Percentiles rank a stretch among this genome's conserved stretches.
These are phyloP conservation scores for Kryphioiulus occultus DNA, from an alignment of 2,888 invertebrate genomes.

Conservation along the genomic window DNA sequence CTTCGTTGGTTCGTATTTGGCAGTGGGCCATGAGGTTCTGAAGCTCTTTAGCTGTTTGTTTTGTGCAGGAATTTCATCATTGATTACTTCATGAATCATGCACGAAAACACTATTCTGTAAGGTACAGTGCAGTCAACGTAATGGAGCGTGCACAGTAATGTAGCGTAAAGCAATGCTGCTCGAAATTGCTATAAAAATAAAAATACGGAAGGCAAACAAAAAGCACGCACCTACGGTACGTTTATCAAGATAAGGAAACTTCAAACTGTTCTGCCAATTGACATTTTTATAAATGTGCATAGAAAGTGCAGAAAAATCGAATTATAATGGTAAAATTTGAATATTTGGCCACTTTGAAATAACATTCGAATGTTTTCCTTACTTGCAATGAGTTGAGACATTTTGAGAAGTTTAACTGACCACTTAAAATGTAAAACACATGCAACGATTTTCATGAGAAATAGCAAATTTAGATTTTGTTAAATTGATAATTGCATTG, in stretches of 20 bases:
- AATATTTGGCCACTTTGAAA: no score
- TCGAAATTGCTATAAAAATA: not conserved
- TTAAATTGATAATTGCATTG: no score
- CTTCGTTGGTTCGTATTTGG: not conserved
- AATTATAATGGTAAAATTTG: no score
- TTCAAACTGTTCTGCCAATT: no score
- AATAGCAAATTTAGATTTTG: no score
- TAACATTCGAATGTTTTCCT: no score
- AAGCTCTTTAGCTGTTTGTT: not conserved
- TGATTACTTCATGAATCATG: constrained; percentile 23
- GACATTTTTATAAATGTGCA: no score
- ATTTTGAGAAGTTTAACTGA: no score
- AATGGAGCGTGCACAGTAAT: constrained; percentile 1
- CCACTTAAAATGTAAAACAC: no score
- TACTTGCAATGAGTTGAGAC: no score
- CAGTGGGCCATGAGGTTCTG: not conserved
- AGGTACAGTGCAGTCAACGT: not conserved
- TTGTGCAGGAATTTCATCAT: constrained; percentile 9
- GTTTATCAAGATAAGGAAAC: not conserved
- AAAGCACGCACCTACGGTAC: not conserved
- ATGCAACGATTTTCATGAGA: no score
- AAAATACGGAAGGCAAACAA: not conserved
- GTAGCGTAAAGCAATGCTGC: not conserved
- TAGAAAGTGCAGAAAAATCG: no score
- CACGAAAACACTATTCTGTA: not conserved